Conservation (phyloP, 92 coral and sea anemone genomes). For the Scolanthus callimorphus region DNA sequence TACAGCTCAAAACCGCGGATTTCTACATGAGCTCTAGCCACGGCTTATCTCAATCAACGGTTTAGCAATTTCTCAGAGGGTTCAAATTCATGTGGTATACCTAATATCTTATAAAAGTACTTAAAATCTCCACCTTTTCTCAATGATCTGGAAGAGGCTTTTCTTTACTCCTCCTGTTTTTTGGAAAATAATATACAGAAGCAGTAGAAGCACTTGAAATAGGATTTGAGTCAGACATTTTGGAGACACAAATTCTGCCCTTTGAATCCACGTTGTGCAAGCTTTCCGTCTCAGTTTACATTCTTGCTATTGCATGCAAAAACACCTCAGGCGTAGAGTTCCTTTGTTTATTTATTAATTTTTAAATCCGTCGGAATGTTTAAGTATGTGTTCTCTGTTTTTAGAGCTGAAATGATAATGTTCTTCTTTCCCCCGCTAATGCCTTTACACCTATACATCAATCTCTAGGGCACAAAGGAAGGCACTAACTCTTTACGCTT, state of each 20-base stretch:
- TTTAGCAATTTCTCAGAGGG: constrained; percentile 30
- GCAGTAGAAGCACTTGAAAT: neutral
- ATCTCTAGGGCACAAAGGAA: neutral
- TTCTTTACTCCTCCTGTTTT: neutral
- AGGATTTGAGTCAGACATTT: neutral
- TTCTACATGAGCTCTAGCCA: constrained; percentile 5
- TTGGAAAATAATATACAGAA: neutral
- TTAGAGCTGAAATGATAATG: neutral
- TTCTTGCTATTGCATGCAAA: constrained; percentile 1
- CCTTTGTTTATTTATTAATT: constrained; percentile 15
- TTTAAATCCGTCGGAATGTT: neutral
- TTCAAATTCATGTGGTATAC: constrained; percentile 48
- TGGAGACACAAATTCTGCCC: neutral
- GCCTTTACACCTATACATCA: neutral
- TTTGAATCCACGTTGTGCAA: neutral
- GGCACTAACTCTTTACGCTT: neutral
- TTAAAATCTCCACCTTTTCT: neutral
- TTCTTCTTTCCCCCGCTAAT: neutral
- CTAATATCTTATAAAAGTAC: constrained; percentile 2
- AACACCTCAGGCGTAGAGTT: constrained; percentile 17
- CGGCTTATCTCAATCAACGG: constrained; percentile 47
- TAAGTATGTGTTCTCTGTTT: neutral
- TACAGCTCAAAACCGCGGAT: neutral
- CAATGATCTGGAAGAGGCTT: neutral
- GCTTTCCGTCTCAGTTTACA: neutral